phyloP scores from a whole-genome alignment of 2,113 vertebrate genomes.

The Chauna torquata region DNA sequence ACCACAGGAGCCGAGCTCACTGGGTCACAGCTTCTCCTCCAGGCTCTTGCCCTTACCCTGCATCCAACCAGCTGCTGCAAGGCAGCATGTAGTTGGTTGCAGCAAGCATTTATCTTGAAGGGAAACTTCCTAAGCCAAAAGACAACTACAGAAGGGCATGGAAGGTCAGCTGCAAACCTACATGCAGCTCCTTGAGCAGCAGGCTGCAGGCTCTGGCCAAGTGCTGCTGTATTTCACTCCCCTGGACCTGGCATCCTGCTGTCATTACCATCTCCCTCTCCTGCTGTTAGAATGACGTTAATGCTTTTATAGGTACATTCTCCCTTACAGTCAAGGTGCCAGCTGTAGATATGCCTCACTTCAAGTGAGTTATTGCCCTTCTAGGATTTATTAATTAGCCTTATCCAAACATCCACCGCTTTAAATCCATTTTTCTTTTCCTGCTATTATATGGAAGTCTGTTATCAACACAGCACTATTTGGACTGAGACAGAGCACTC shows the following conservation, averaged over 20 bases:
- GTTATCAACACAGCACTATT: not conserved
- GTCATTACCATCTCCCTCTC: not conserved
- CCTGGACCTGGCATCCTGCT: not conserved
- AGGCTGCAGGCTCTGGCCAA: not conserved
- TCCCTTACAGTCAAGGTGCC: not conserved
- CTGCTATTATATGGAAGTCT: not conserved
- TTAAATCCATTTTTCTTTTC: constrained; percentile 19
- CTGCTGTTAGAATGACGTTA: not conserved
- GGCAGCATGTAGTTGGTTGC: not conserved
- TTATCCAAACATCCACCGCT: constrained; percentile 18
- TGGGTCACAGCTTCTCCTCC: not conserved
- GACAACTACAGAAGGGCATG: not conserved
- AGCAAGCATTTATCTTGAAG: not conserved
- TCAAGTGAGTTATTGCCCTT: not conserved
- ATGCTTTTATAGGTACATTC: not conserved
- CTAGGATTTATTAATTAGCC: constrained; percentile 41
- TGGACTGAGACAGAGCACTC: not conserved
- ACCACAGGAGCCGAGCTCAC: not conserved
- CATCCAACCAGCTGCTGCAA: not conserved
- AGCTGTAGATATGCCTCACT: constrained; percentile 18
- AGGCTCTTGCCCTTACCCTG: not conserved
- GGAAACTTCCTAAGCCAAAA: not conserved
- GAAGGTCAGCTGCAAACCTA: not conserved
- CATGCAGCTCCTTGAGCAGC: accelerated
- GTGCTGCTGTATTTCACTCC: not conserved